phyloP scores from a whole-genome alignment of 2,888 invertebrate genomes.

The Mythimna impura region DNA sequence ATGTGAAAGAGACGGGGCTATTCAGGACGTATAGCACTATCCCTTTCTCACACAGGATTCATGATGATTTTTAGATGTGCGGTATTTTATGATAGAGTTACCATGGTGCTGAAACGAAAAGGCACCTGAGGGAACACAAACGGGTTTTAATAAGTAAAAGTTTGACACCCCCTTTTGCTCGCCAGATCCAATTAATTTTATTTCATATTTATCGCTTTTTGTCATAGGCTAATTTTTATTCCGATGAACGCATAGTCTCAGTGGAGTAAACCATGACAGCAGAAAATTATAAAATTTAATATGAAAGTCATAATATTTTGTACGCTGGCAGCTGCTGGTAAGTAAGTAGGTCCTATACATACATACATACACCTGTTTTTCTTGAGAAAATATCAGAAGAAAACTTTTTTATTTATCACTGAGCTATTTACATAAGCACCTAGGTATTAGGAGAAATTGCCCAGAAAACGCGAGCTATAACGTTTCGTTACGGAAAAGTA shows the following conservation, averaged over 20 bases:
- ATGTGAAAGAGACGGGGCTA: too few species aligned
- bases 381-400: neutral
- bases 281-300: neutral
- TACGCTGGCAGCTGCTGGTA: too few species aligned
- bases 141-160: neutral
- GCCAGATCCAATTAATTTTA: too few species aligned
- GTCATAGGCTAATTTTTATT: too few species aligned
- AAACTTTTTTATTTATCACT: constrained; percentile 24
- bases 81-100: too few species aligned
- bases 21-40: too few species aligned
- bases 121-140: neutral
- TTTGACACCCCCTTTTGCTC: neutral
- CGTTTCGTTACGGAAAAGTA: constrained; percentile 12
- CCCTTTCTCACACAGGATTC: too few species aligned
- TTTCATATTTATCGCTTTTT: too few species aligned
- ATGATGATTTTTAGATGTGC: too few species aligned
- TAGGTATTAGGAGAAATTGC: constrained; percentile 12
- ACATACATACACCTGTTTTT: constrained; percentile 1
- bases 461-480: constrained; percentile 2
- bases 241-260: neutral
- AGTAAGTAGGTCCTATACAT: neutral
- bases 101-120: too few species aligned
- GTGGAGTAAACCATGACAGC: neutral
- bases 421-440: constrained; percentile 28
- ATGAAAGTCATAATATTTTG: neutral